A percentile compares a stretch with the other conserved stretches of the same genome.
These are phyloP conservation scores for Scolopax bukidnonensis DNA, from an alignment of 2,797 vertebrate species.

Conservation along the genomic window DNA sequence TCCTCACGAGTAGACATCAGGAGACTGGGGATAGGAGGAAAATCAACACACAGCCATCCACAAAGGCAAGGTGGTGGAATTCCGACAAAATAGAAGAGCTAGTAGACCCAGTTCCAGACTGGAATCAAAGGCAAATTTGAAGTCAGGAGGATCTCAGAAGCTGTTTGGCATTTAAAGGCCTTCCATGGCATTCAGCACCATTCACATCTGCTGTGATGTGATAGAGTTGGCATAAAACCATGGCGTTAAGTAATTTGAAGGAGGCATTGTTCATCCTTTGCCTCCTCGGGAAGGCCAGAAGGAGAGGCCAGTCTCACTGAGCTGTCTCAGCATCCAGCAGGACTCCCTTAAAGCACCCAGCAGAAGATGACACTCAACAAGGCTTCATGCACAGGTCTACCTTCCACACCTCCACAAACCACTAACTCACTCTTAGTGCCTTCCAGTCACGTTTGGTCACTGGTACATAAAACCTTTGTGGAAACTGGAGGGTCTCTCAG, in stretches of 20 bases:
- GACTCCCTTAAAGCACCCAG: not conserved
- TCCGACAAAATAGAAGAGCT: not conserved
- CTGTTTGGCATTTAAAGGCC: not conserved
- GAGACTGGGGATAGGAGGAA: not conserved
- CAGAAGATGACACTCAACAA: not conserved
- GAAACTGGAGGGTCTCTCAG: not conserved
- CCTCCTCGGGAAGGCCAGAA: not conserved
- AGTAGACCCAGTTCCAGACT: not conserved
- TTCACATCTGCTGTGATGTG: not conserved
- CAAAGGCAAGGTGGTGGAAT: not conserved
- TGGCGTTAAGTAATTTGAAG: not conserved
- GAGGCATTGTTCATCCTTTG: not conserved
- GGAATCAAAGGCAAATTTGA: not conserved
- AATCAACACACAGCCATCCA: not conserved
- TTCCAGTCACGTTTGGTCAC: not conserved
- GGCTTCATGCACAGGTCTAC: not conserved
- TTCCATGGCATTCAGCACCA: not conserved
- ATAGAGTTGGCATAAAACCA: not conserved
- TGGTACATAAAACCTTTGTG: not conserved
- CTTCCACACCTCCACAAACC: not conserved
- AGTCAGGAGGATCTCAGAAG: not conserved
- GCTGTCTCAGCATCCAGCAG: not conserved
- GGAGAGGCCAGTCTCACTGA: not conserved
- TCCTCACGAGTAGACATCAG: not conserved
- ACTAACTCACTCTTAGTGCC: not conserved